phyloP scores from a whole-genome alignment of 2,888 invertebrate genomes.

The Hermaeophaga mercurialis region DNA sequence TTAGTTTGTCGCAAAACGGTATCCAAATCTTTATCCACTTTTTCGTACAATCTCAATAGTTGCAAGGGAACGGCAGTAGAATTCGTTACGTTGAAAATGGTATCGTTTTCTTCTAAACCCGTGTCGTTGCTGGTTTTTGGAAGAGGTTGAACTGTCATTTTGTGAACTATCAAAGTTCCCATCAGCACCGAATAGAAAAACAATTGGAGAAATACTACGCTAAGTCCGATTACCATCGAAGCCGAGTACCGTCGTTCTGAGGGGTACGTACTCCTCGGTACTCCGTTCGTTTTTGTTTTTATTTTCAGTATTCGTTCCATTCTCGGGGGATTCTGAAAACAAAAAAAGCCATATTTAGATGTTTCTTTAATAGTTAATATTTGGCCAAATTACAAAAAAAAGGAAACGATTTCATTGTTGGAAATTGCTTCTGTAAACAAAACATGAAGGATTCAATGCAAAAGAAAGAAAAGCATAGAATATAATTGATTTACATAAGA shows the following conservation, averaged over 20 bases:
- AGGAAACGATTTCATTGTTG: too few species aligned
- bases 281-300: slow-evolving; percentile 67
- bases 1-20: slow-evolving; percentile 5
- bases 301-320: slow-evolving; percentile 74
- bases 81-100: background rate
- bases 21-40: slow-evolving; percentile 27
- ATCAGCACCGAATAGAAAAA: slow-evolving; percentile 64
- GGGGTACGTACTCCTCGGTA: slow-evolving; percentile 65
- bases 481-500: too few species aligned
- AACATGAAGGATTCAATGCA: too few species aligned
- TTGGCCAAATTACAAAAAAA: too few species aligned
- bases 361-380: too few species aligned
- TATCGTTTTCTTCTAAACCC: background rate
- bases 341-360: background rate
- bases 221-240: slow-evolving; percentile 68
- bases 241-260: slow-evolving; percentile 72
- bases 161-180: slow-evolving; percentile 59
- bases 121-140: background rate
- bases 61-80: background rate
- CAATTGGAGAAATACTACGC: slow-evolving; percentile 67
- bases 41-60: slow-evolving; percentile 23
- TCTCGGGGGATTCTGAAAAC: slow-evolving; percentile 7
- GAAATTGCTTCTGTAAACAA: too few species aligned
- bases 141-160: slow-evolving; percentile 30
- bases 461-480: too few species aligned